Conservation (phyloP, 2,888 invertebrate species). For the Catocala sponsa region DNA sequence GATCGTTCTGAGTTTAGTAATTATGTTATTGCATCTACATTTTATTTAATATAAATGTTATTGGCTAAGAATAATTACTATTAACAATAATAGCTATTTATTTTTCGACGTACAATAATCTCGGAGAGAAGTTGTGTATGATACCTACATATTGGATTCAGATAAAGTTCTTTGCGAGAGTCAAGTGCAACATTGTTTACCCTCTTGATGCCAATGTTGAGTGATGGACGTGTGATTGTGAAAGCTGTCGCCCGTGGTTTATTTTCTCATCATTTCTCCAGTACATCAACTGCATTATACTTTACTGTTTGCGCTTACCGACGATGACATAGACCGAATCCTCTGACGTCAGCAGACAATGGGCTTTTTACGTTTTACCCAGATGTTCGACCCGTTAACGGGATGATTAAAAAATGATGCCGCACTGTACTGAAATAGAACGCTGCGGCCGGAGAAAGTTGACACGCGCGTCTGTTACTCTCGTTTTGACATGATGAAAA, state of each 20-base stretch:
- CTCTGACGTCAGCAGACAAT: conserved; percentile 61
- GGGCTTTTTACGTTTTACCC: conserved; percentile 61
- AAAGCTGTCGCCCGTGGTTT: conserved; percentile 32
- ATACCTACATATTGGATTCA: too few relatives aligned
- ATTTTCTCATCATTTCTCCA: conserved; percentile 38
- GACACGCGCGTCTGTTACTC: conserved; percentile 70
- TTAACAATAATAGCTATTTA: too few relatives aligned
- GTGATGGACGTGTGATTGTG: conserved; percentile 34
- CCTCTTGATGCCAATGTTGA: conserved; percentile 31
- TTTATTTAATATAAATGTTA: too few relatives aligned
- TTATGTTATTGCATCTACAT: too few relatives aligned
- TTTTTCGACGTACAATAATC: too few relatives aligned
- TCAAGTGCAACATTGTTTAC: conserved; percentile 29
- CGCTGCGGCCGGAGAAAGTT: conserved; percentile 71
- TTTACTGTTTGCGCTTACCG: conserved; percentile 10
- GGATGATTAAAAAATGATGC: conserved; percentile 72
- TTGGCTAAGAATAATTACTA: too few relatives aligned
- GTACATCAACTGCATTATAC: conserved; percentile 3
- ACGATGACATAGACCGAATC: conserved; percentile 17
- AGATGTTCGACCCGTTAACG: conserved; percentile 56
- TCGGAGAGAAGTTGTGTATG: too few relatives aligned
- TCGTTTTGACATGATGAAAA: conserved; percentile 70
- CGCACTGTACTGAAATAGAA: conserved; percentile 74
- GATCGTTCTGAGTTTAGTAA: too few relatives aligned
- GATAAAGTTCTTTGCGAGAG: background rate